phyloP scores from a whole-genome alignment of 2,797 vertebrate genomes.

The Remorina albescens region DNA sequence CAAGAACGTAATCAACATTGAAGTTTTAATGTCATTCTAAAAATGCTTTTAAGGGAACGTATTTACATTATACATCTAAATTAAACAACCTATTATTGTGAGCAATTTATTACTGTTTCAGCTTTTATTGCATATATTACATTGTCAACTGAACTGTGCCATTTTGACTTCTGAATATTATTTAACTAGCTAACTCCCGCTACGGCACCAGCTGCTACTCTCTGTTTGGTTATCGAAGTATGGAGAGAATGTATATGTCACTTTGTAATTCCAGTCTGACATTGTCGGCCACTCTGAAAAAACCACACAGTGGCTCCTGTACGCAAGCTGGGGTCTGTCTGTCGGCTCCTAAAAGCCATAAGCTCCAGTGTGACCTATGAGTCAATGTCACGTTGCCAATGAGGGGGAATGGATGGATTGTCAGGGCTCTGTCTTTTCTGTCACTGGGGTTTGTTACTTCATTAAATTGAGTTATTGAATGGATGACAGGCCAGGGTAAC shows the following conservation, averaged over 20 bases:
- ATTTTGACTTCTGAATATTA: conserved; percentile 1
- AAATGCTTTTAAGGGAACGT: not conserved
- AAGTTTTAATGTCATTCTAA: conserved; percentile 3
- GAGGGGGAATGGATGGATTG: conserved; percentile 40
- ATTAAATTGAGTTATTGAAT: conserved; percentile 68
- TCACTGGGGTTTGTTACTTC: conserved; percentile 64
- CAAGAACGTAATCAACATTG: not conserved
- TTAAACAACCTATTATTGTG: not conserved
- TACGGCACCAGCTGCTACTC: not conserved
- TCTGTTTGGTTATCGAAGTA: not conserved
- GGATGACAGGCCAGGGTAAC: conserved; percentile 42
- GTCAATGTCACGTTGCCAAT: conserved; percentile 64
- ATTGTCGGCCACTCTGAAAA: not conserved
- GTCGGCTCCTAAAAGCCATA: conserved; percentile 36
- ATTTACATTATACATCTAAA: conserved; percentile 2
- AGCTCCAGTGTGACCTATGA: conserved; percentile 49
- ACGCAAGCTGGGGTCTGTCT: conserved; percentile 1
- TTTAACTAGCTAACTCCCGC: not conserved
- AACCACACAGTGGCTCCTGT: conserved; percentile 5
- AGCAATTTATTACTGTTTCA: not conserved
- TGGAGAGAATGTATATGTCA: not conserved
- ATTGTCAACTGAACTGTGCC: not conserved
- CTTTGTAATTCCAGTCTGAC: no score
- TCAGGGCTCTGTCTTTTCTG: conserved; percentile 56
- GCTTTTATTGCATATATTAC: conserved; percentile 9